Conservation (phyloP, 2,113 vertebrate genomes). For the Dryoscopus gambensis region DNA sequence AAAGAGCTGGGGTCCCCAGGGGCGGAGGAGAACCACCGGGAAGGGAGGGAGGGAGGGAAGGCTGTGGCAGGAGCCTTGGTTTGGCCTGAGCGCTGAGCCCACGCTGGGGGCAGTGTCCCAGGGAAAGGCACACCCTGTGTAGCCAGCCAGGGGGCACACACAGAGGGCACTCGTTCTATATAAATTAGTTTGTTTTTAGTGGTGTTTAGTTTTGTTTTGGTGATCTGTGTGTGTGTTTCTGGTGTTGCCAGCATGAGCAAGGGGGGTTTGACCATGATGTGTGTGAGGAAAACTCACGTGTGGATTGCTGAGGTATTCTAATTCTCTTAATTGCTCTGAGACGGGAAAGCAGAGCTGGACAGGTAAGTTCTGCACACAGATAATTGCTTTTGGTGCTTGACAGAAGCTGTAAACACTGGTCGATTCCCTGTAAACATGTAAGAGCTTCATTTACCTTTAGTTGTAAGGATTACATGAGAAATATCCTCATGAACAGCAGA, state of each 20-base stretch:
- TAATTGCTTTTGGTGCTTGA: background rate
- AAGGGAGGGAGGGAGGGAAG: background rate
- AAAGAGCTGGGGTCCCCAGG: background rate
- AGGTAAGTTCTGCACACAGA: background rate
- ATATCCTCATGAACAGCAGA: slow-evolving; percentile 43
- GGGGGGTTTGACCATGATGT: background rate
- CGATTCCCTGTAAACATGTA: background rate
- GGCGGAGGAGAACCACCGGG: no score
- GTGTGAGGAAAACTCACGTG: background rate
- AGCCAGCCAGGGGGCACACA: no score
- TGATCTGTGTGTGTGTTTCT: background rate
- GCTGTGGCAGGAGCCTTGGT: background rate
- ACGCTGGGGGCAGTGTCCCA: accelerated
- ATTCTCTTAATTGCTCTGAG: background rate
- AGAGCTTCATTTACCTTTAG: background rate
- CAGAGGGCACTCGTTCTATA: background rate
- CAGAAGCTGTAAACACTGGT: background rate
- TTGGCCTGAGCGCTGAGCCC: no score
- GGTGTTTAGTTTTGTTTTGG: no score
- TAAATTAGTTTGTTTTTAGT: background rate
- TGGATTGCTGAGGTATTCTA: background rate
- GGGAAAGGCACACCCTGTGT: background rate
- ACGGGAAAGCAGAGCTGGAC: background rate
- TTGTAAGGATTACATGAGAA: slow-evolving; percentile 2
- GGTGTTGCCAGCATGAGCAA: background rate